A percentile compares a stretch with the other conserved stretches of the same genome.
Evolutionary conservation across 1,140 invertebrate genomes (phyloP).

Genomic region (Sinonovacula constricta): DNA sequence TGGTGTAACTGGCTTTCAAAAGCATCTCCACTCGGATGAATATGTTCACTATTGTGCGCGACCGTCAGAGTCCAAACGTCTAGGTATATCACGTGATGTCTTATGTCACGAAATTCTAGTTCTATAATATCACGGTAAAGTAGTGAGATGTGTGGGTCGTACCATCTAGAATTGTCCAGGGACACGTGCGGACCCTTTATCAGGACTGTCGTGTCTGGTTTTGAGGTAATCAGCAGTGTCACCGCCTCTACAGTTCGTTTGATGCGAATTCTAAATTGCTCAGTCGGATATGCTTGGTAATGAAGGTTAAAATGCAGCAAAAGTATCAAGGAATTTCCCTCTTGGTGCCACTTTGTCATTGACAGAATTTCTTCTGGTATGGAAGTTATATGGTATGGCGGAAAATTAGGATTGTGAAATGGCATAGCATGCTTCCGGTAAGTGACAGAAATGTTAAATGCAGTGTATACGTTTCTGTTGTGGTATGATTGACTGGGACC

Average conservation of each 20-base stretch:
- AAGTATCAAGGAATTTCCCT: conserved; percentile 14
- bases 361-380: background rate
- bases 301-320: conserved; percentile 11
- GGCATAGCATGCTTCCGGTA: conserved; percentile 43
- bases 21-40: conserved; percentile 10
- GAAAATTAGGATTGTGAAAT: conserved; percentile 23
- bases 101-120: conserved; percentile 19
- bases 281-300: conserved; percentile 7
- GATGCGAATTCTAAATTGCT: background rate
- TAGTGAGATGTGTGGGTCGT: conserved; percentile 14
- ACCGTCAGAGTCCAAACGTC: conserved; percentile 27
- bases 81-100: conserved; percentile 21
- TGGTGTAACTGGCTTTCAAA: conserved; percentile 32
- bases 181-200: conserved; percentile 8
- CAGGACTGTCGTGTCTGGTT: conserved; percentile 25
- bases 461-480: background rate
- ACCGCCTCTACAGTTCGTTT: background rate
- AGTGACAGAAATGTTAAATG: conserved; percentile 4
- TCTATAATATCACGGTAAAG: conserved; percentile 1
- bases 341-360: background rate
- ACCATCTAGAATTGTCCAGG: conserved; percentile 25
- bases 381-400: background rate
- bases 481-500: conserved; percentile 5
- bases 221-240: background rate
- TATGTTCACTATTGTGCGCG: conserved; percentile 2